Base-by-base conservation (phyloP, 2,888 invertebrate genomes). In the Fragum fragum region DNA sequence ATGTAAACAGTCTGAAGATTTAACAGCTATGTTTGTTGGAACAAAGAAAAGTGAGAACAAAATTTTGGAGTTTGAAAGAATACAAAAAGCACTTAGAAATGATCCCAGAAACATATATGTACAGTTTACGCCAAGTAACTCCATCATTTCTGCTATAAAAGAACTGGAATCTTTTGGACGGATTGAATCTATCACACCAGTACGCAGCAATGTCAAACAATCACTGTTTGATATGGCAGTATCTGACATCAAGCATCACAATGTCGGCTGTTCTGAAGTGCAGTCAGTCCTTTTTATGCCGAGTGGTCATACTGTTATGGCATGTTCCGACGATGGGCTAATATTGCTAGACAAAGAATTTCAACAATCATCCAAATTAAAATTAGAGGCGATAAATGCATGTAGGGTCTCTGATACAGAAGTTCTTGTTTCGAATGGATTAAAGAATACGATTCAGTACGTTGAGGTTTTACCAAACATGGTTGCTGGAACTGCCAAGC, bases 381-480 rank as follows among this genome's bases (percentile, higher is more conserved):
- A 5, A 6, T 26, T 57, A 14, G 1, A 11, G 3, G 57, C 23
- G 23, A 23, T 21, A 26, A 23, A 1, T 5, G 26, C 57, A 21
- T 57, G 57, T 57, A 57, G 23, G 14, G 57, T 57, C 21, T 57
- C 57, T 23, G 57, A 57, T 57, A 57, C 57, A 21, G 26, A 57
- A 14, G 57, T 57, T 57, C 23, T 57, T 23, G 23, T 26, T n/a
- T 57, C 57, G 3, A 9, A 26, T 3, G 57, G 57, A n/a, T 7
- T n/a, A 14, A 16, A 16, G 1, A n/a, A 21, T 26, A 11, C 11
- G 23, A 26, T 57, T 2, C 57, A 57, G 57, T 57, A 18, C 23
- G 57, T 14, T 6, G 57, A 57, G 11, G 26, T 57, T 14, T 14
- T 57, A 5, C 57, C 57, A 1, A 57, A 26, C 11, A 57, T 57